Evolutionary conservation across 2,113 vertebrate species (phyloP).

Genomic region (Xiphophorus couchianus): DNA sequence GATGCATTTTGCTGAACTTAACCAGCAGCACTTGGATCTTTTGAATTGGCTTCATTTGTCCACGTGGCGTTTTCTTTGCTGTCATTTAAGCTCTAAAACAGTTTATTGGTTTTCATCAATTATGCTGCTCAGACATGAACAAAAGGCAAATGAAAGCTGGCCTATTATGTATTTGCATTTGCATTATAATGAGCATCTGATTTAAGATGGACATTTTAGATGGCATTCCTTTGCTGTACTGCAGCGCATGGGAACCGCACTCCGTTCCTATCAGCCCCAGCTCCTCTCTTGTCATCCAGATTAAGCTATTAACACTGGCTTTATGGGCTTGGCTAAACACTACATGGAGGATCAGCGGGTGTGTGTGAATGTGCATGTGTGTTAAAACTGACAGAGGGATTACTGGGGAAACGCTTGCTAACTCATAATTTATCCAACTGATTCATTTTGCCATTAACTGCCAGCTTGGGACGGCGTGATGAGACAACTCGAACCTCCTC

Average conservation of each 20-base stretch:
- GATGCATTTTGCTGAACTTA: constrained; percentile 41
- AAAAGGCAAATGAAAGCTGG: constrained; percentile 47
- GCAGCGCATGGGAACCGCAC: constrained; percentile 39
- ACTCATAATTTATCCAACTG: constrained; percentile 36
- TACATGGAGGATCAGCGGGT: constrained; percentile 21
- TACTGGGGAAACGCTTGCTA: constrained; percentile 26
- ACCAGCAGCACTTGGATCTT: constrained; percentile 45
- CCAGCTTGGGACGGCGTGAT: constrained; percentile 26
- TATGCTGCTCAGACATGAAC: constrained; percentile 52
- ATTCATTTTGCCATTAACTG: constrained; percentile 34
- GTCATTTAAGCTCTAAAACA: constrained; percentile 25
- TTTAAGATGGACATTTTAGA: constrained; percentile 73
- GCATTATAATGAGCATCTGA: constrained; percentile 73
- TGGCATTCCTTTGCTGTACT: constrained; percentile 58
- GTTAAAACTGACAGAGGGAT: constrained; percentile 38
- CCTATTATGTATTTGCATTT: constrained; percentile 65
- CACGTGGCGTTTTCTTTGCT: constrained; percentile 42
- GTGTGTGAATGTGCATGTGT: constrained; percentile 24
- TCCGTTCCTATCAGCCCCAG: constrained; percentile 56
- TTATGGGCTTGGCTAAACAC: constrained; percentile 34
- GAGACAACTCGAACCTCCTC: constrained; percentile 11
- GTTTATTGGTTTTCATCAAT: constrained; percentile 48
- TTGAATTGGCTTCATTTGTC: constrained; percentile 42
- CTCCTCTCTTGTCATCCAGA: constrained; percentile 65
- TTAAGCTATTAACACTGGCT: constrained; percentile 64